Conservation (phyloP, 2,797 vertebrate species). For the Myiothlypis coronata region DNA sequence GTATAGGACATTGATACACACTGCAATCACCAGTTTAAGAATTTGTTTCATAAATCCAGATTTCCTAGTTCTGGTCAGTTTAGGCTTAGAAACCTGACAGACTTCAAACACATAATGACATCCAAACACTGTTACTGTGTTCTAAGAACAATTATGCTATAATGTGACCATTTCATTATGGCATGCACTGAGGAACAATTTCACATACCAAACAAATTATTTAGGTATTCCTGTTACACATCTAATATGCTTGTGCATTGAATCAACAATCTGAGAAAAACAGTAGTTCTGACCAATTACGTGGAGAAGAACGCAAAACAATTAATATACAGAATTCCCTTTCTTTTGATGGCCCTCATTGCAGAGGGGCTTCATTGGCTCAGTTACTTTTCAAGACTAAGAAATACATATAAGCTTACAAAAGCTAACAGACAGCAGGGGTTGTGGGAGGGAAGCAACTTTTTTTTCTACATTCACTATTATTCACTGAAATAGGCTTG, state of each 20-base stretch:
- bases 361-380: not conserved
- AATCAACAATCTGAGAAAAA: not conserved
- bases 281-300: not conserved
- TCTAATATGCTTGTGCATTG: not conserved
- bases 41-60: not conserved
- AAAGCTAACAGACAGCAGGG: not conserved
- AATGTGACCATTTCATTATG: not conserved
- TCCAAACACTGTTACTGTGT: not conserved
- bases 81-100: not conserved
- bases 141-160: not conserved
- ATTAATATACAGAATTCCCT: not conserved
- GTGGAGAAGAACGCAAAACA: not conserved
- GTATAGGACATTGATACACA: not conserved
- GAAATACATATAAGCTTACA: not conserved
- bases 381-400: not conserved
- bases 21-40: not conserved
- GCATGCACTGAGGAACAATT: not conserved
- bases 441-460: not conserved
- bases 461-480: not conserved
- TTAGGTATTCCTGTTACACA: not conserved
- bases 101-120: not conserved
- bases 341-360: not conserved
- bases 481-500: not conserved
- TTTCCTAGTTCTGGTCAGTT: not conserved
- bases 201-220: not conserved